A percentile compares a stretch with the other conserved stretches of the same genome.
Conservation (phyloP, 2,797 vertebrate species). For the Pseudotriccus pelzelni region DNA sequence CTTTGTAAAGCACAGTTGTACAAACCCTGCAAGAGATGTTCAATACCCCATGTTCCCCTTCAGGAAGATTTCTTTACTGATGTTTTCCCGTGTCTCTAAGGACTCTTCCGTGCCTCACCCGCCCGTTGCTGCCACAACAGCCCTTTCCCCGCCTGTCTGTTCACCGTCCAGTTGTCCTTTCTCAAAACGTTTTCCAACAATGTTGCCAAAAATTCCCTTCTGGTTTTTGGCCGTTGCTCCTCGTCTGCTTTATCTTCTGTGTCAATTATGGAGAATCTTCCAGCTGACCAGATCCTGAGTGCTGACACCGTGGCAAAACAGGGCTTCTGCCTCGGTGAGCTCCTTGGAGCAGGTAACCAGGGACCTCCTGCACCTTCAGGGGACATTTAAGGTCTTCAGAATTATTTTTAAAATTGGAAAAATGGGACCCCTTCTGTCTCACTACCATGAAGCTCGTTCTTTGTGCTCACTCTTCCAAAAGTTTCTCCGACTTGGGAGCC, state of each 20-base stretch:
- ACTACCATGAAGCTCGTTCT: background rate
- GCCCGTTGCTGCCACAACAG: rapidly evolving
- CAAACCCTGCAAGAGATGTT: background rate
- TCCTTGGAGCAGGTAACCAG: background rate
- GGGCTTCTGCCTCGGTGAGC: background rate
- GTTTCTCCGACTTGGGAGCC: background rate
- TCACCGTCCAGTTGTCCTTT: background rate
- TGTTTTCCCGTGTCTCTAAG: background rate
- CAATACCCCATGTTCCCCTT: rapidly evolving
- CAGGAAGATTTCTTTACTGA: background rate
- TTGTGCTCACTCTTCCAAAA: background rate
- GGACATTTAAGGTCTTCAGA: background rate
- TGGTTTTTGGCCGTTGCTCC: background rate
- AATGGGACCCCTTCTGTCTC: background rate
- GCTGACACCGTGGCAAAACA: rapidly evolving
- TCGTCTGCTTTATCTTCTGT: background rate
- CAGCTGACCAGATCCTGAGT: background rate
- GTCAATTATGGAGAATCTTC: background rate
- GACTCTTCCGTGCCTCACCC: background rate
- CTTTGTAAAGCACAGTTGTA: background rate
- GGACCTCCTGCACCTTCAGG: background rate
- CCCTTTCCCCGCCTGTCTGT: background rate
- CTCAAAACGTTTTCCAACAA: background rate
- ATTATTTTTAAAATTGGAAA: background rate
- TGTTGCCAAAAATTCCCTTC: background rate